A percentile compares a stretch with the other conserved stretches of the same genome.
These are phyloP conservation scores for Xylocampa areola DNA, from an alignment of 2,888 invertebrate species.

Conservation along the genomic window DNA sequence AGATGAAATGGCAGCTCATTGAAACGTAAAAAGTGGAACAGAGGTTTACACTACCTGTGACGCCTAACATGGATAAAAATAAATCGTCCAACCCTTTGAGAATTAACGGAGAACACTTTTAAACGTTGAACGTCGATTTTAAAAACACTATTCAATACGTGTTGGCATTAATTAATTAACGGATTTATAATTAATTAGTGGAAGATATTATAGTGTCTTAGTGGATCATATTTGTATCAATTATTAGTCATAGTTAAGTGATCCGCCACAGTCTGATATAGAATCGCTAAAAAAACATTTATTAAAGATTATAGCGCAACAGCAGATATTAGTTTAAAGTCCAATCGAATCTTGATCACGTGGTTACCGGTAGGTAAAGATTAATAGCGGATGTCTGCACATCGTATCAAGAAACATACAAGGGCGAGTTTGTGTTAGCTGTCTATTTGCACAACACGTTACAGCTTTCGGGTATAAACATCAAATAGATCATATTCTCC, in stretches of 20 bases:
- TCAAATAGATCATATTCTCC: constrained; percentile 59
- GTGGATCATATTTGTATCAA: constrained; percentile 9
- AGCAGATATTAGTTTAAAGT: constrained; percentile 17
- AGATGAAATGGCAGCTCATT: constrained; percentile 47
- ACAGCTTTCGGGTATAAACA: constrained; percentile 57
- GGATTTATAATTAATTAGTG: constrained; percentile 2
- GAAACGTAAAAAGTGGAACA: constrained; percentile 54
- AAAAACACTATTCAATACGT: background rate
- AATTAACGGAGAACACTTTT: constrained; percentile 34
- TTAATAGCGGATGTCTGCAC: constrained; percentile 37
- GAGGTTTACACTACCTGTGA: constrained; percentile 12
- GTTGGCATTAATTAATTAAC: background rate
- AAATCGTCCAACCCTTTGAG: constrained; percentile 33
- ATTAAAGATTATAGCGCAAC: background rate
- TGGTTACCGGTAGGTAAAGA: constrained; percentile 14
- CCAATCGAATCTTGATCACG: constrained; percentile 5
- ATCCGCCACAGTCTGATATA: constrained; percentile 17
- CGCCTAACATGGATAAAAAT: constrained; percentile 36
- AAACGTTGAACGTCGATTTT: too few relatives aligned
- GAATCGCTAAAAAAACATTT: constrained; percentile 24
- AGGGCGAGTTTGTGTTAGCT: constrained; percentile 25
- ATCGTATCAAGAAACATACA: constrained; percentile 27
- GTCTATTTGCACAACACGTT: constrained; percentile 55
- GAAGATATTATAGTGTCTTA: constrained; percentile 15
- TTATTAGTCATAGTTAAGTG: constrained; percentile 36